Percentiles rank a stretch among this genome's conserved stretches.
These are phyloP conservation scores for Lutraria lutraria DNA, from an alignment of 2,888 invertebrate genomes.

Conservation along the genomic window DNA sequence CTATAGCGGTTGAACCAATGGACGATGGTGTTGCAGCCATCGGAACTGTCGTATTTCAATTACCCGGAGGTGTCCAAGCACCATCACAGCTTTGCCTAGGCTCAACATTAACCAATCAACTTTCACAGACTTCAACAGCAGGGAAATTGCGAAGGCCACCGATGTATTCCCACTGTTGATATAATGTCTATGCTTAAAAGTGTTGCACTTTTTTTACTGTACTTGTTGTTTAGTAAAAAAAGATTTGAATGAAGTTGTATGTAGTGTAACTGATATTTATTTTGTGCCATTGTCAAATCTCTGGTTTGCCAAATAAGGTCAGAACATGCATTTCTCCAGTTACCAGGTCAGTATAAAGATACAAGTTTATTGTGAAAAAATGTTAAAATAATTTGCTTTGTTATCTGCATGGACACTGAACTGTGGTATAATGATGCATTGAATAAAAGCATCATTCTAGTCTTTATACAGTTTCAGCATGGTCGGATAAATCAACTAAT, in stretches of 20 bases:
- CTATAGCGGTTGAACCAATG: conserved; percentile 96
- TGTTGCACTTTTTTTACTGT: conserved; percentile 14
- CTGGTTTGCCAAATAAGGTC: not conserved
- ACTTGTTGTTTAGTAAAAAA: not conserved
- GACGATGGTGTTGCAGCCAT: conserved; percentile 96
- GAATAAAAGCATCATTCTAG: not conserved
- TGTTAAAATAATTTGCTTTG: too few species aligned
- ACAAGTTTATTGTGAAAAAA: too few species aligned
- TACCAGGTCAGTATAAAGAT: too few species aligned
- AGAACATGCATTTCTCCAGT: not conserved
- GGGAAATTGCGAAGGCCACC: conserved; percentile 54
- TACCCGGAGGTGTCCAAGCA: conserved; percentile 93
- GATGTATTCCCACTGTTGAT: conserved; percentile 52
- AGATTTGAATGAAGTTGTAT: not conserved
- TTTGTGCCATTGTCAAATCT: not conserved
- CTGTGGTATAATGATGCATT: not conserved
- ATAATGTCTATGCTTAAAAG: not conserved
- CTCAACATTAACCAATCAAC: conserved; percentile 83
- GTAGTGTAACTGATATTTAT: not conserved
- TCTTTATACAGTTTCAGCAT: not conserved
- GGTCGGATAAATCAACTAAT: too few species aligned
- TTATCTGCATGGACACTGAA: too few species aligned
- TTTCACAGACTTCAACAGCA: conserved; percentile 29
- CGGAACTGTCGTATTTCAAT: conserved; percentile 94
- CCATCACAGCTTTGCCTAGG: conserved; percentile 86